Evolutionary conservation across 2,113 vertebrate genomes (phyloP).

Genomic region (Zootoca vivipara): DNA sequence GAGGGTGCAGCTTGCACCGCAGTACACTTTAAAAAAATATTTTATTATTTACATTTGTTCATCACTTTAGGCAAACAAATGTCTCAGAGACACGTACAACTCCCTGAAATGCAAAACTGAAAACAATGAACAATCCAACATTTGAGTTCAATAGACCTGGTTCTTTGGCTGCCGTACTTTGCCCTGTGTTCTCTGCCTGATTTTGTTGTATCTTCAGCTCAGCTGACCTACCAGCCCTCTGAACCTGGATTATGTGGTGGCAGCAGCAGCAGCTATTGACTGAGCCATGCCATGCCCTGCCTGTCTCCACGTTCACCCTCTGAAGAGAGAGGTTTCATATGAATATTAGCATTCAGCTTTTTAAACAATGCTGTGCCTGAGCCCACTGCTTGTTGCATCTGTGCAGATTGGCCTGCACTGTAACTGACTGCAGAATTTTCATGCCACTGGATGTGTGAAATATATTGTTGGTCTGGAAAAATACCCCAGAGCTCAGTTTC

Average conservation of each 20-base stretch:
- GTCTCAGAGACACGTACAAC: too few species aligned
- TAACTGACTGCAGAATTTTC: slow-evolving; percentile 8
- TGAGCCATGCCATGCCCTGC: too few species aligned
- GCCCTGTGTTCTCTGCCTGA: neutral
- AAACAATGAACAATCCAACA: neutral
- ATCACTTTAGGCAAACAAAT: too few species aligned
- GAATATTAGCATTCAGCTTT: neutral
- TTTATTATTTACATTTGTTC: too few species aligned
- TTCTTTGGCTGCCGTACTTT: neutral
- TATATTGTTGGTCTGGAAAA: neutral
- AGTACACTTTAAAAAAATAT: too few species aligned
- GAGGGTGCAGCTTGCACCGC: too few species aligned
- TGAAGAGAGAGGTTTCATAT: neutral
- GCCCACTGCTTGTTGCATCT: neutral
- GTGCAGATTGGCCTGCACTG: neutral
- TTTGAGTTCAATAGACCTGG: neutral
- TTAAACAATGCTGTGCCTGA: neutral
- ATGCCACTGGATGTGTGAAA: slow-evolving; percentile 9
- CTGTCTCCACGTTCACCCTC: too few species aligned
- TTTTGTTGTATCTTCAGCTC: neutral
- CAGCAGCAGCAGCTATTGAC: too few species aligned
- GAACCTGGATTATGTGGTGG: neutral
- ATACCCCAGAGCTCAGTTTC: neutral
- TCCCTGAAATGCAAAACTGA: too few species aligned
- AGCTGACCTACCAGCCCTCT: neutral